Evolutionary conservation across 2,888 invertebrate species (phyloP).

Genomic region (Torymus texanus): DNA sequence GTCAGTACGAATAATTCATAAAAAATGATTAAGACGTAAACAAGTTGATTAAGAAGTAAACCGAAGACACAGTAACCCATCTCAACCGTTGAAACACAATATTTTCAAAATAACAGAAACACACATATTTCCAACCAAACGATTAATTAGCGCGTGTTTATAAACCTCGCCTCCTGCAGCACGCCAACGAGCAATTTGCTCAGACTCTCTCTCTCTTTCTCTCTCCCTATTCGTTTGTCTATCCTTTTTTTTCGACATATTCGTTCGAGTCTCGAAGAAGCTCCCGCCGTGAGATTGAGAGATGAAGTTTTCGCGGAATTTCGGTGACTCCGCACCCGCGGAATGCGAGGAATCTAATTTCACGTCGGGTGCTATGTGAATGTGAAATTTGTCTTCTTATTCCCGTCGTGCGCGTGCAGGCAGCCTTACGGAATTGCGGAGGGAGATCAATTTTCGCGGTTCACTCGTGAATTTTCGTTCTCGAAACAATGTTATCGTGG

Average conservation of each 20-base stretch:
- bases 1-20: too few relatives aligned
- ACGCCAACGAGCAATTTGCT: not conserved
- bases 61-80: too few relatives aligned
- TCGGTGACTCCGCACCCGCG: constrained; percentile 15
- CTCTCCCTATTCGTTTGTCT: constrained; percentile 17
- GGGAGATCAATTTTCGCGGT: too few relatives aligned
- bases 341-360: constrained; percentile 25
- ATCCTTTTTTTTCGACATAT: constrained; percentile 27
- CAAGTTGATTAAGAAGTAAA: too few relatives aligned
- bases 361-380: not conserved
- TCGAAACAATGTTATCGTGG: too few relatives aligned
- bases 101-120: not conserved
- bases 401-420: not conserved
- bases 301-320: constrained; percentile 41
- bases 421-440: too few relatives aligned
- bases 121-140: not conserved
- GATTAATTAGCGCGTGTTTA: constrained; percentile 13
- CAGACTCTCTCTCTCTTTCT: not conserved
- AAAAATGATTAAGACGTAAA: too few relatives aligned
- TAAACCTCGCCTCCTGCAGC: not conserved
- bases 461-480: too few relatives aligned
- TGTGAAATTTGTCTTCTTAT: not conserved
- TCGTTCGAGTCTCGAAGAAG: constrained; percentile 4
- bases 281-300: constrained; percentile 27
- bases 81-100: too few relatives aligned